Evolutionary conservation across 2,888 invertebrate species (phyloP), one percentile per base, ranked within the genome.

Genomic region (Steinernema scapterisci): DNA sequence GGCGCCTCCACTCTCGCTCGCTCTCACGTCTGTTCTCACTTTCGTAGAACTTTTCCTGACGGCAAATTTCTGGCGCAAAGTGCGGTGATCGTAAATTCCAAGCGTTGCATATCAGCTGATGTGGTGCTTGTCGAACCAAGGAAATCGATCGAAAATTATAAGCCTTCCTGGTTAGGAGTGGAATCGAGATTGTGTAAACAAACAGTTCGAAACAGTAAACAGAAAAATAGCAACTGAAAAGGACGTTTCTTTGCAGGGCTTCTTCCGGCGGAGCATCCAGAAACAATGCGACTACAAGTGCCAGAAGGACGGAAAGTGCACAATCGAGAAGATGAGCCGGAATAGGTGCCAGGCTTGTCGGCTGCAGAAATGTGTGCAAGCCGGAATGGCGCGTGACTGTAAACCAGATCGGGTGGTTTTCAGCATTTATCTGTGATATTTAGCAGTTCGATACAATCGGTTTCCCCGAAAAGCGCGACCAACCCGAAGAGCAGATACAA

Each of bases 361-460:
- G 16, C 63, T 63, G 16, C 63, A 63, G 31, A 63, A 63, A 31
- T 63, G 63, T 31, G 25, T 63, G 5, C 63, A 63, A 31, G 63
- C 63, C 11, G 63, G 63, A 21, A 63, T 63, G 63, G 23, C 63
- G 27, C 63, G 63, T 27, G 63, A 63, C 31, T 63, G 63, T 63
- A 38, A 63, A 31, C 11, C 11, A 2, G 31, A 13, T 31, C 5
- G 21, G 6, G 5, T 54, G 13, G 13, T 25, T 54, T 25, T 13
- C 1, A 25, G n/a, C n/a, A 54, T 54, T 19, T 63, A 63, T 63
- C 31, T 9, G 31, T 63, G 23, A 27, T 31, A 63, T 63, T 63
- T 31, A 63, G 63, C 63, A 63, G 63, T 63, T 63, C 21, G 63
- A 63, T 63, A 63, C 38, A 63, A 63, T 63, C 63, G 63, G 38